Conservation (phyloP, 1,140 invertebrate genomes). For the Leptopilina clavipes region DNA sequence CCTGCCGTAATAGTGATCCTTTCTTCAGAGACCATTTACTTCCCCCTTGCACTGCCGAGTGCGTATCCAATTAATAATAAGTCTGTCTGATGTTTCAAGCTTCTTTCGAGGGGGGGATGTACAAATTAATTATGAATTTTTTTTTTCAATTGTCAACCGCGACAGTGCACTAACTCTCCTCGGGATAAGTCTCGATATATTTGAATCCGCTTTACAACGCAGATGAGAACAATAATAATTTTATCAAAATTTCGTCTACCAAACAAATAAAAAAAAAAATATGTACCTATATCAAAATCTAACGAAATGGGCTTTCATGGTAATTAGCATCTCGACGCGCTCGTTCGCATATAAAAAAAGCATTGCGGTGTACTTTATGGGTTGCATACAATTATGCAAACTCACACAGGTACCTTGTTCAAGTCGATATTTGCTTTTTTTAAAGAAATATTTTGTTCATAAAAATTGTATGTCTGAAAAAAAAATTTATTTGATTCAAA, state of each 20-base stretch:
- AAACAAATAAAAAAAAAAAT: not conserved
- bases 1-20: conserved; percentile 24
- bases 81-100: conserved; percentile 8
- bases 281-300: not conserved
- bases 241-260: not conserved
- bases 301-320: not conserved
- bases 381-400: not conserved
- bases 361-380: not conserved
- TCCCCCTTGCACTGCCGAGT: not conserved
- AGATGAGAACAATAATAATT: no score
- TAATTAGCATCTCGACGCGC: not conserved
- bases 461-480: not conserved
- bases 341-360: conserved; percentile 15
- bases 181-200: not conserved
- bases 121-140: not conserved
- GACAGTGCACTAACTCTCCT: not conserved
- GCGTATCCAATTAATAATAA: conserved; percentile 30
- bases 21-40: conserved; percentile 24
- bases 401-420: not conserved
- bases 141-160: not conserved
- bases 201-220: not conserved
- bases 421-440: not conserved
- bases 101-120: not conserved
- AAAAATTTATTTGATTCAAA: no score
- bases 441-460: not conserved